phyloP scores from a whole-genome alignment of 1,140 invertebrate genomes.

The Ganaspis sp. region DNA sequence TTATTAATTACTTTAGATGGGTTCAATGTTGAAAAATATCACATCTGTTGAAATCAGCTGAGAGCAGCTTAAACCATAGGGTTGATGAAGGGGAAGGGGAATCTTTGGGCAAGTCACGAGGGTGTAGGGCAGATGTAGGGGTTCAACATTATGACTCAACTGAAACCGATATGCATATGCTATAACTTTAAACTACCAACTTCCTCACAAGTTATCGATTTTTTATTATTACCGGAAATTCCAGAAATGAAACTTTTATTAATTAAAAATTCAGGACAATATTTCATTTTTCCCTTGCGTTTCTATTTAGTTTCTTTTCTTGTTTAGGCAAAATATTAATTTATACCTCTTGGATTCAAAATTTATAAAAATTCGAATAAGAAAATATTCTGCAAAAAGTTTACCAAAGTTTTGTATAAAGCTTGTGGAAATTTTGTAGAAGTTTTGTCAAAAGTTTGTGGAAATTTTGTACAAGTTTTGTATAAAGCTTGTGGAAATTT shows the following conservation, averaged over 20 bases:
- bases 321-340: no score
- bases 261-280: background rate
- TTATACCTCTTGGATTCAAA: no score
- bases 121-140: slow-evolving; percentile 8
- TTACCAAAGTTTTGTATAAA: no score
- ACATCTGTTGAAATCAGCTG: slow-evolving; percentile 43
- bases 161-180: background rate
- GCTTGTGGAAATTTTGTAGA: no score
- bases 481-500: no score
- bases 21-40: background rate
- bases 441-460: no score
- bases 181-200: background rate
- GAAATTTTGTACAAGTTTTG: no score
- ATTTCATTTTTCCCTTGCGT: no score
- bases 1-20: background rate
- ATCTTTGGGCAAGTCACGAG: background rate
- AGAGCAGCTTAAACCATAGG: slow-evolving; percentile 15
- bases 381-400: no score
- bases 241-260: background rate
- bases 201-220: background rate
- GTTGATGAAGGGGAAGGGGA: background rate
- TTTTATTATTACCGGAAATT: no score
- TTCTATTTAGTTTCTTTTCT: no score
- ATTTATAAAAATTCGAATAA: no score
- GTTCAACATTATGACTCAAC: slow-evolving; percentile 35